These are phyloP conservation scores for Reticulitermes speratus DNA, from an alignment of 1,140 invertebrate species.

Conservation along the genomic window DNA sequence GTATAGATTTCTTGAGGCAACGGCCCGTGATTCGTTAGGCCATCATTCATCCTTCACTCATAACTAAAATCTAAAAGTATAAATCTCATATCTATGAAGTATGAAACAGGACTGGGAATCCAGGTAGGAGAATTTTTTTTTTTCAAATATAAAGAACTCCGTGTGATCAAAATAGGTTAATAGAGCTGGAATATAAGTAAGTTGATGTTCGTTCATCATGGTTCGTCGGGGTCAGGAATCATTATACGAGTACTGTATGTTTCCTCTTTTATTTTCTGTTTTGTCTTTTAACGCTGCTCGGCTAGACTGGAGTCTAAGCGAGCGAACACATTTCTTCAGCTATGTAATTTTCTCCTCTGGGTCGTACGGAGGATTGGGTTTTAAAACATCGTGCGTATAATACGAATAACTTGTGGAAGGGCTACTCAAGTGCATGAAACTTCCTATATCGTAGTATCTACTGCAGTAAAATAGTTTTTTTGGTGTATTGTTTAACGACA, in stretches of 20 bases:
- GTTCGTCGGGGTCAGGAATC: not conserved
- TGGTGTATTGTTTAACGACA: too few species aligned
- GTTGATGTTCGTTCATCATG: not conserved
- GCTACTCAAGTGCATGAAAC: not conserved
- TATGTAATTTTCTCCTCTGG: not conserved
- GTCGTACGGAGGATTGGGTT: not conserved
- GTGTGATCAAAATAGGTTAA: constrained; percentile 1
- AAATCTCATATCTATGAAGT: constrained; percentile 5
- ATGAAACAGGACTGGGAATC: not conserved
- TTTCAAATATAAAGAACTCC: not conserved
- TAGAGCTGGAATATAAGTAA: not conserved
- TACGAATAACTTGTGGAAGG: not conserved
- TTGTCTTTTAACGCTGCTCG: not conserved
- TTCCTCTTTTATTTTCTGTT: not conserved
- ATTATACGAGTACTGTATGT: not conserved
- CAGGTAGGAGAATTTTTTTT: not conserved
- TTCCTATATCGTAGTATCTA: too few species aligned
- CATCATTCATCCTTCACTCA: constrained; percentile 1
- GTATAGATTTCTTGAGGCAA: not conserved
- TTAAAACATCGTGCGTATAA: not conserved
- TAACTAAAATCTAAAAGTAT: not conserved
- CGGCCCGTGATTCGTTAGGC: not conserved
- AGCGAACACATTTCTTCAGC: not conserved
- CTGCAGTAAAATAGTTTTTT: too few species aligned
- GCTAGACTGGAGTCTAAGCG: not conserved